Base-by-base conservation (phyloP, 2,888 invertebrate species). In the Tinea pellionella region DNA sequence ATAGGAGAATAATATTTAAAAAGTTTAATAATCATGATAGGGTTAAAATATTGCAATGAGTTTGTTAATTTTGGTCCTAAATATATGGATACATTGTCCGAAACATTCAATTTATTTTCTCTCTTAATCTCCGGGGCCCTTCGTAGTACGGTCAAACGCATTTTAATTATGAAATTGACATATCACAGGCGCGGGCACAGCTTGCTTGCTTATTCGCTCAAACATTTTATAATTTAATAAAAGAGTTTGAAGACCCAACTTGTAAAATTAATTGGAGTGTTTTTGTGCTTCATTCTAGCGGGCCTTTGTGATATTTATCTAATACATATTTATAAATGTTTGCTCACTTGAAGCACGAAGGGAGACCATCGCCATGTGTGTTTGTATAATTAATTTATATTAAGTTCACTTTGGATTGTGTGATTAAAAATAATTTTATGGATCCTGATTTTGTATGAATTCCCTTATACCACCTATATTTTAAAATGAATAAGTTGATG, bases 131-230 rank as follows among this genome's bases (percentile, higher is more conserved):
- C 74, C 63, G 62, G 68, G 69, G 72, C 76, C 77, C 77, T 73
- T 68, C 65, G 66, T 65, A 66, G 67, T 64, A 84, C 83, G 86
- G 87, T 87, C 85, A 86, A 83, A 81, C 78, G 85, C 77, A 81
- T 83, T 86, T 83, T 83, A 87, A 86, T 86, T 86, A 86, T 80
- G 78, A 80, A 85, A 85, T 86, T 87, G 87, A 86, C 86, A 87
- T 85, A 81, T 85, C 82, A 75, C 73, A 72, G 59, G 61, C 62
- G 63, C 64, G 68, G 66, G 62, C 62, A 63, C 67, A 63, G 61
- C 41, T 30, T 32, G 61, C 41, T 30, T 32, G 70, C 68, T 72
- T 75, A 70, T 64, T 68, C 69, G 72, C 64, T 70, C 74, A 72
- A 65, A 66, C 67, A 73, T 76, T 80, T 81, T 78, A 78, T 82